These are phyloP conservation scores for Callorhinus ursinus DNA, from an alignment of 2,113 vertebrate species.

Conservation along the genomic window DNA sequence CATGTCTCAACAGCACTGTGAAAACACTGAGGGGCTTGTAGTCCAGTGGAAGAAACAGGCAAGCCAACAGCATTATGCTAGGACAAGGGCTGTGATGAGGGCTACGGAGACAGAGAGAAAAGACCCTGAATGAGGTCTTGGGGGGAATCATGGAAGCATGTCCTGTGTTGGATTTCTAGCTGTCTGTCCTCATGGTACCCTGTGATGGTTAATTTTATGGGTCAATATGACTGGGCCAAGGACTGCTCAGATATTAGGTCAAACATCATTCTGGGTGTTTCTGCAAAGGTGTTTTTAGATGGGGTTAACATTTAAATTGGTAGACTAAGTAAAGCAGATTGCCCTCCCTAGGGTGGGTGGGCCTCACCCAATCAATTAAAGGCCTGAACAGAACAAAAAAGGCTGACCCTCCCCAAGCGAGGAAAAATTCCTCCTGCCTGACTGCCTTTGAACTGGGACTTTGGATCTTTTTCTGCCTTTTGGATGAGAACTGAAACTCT, in stretches of 20 bases:
- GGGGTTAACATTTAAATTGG: not conserved
- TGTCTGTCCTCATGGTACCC: not conserved
- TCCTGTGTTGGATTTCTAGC: not conserved
- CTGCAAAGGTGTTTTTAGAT: not conserved
- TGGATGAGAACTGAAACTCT: not conserved
- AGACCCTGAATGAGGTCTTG: not conserved
- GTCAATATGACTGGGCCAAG: not conserved
- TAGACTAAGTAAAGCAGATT: not conserved
- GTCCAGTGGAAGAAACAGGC: not conserved
- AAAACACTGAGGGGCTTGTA: not conserved
- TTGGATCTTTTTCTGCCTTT: not conserved
- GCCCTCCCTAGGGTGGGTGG: not conserved
- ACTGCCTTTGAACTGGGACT: not conserved
- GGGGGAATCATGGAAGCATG: not conserved
- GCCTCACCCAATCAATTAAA: not conserved
- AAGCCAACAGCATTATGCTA: not conserved
- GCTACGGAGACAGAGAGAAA: not conserved
- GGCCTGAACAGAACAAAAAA: not conserved
- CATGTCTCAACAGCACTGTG: not conserved
- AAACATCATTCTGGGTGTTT: not conserved
- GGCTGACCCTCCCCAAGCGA: not conserved
- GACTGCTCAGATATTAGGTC: not conserved
- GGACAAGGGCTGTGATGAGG: not conserved
- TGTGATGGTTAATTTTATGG: not conserved
- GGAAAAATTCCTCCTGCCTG: not conserved